These are phyloP conservation scores for Pseudomyrmex pallidus DNA, from an alignment of 1,140 invertebrate genomes.

Conservation along the genomic window DNA sequence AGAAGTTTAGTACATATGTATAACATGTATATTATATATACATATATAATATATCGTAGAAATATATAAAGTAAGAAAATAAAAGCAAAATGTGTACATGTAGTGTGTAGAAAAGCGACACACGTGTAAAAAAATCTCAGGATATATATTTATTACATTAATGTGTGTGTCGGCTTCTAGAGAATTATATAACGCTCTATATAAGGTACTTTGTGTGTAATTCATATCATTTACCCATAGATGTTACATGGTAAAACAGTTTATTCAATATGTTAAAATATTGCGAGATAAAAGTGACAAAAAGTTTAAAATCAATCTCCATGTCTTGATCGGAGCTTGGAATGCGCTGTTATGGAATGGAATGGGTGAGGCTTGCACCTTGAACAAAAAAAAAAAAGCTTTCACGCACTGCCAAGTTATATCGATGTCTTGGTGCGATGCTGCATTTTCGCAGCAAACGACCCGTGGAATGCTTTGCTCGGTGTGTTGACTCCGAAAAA, in stretches of 20 bases:
- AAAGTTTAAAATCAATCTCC: constrained; percentile 32
- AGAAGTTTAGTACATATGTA: constrained; percentile 8
- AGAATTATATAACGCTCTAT: neutral
- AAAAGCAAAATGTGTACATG: constrained; percentile 1
- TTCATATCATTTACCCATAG: no score
- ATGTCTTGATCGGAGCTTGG: constrained; percentile 69
- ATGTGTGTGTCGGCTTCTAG: constrained; percentile 1
- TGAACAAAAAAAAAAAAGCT: constrained; percentile 66
- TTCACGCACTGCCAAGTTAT: constrained; percentile 64
- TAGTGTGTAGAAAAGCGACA: no score
- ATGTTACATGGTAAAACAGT: no score
- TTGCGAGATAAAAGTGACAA: constrained; percentile 1
- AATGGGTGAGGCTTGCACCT: constrained; percentile 69
- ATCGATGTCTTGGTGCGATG: constrained; percentile 2
- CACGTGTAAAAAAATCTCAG: neutral
- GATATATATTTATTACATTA: constrained; percentile 17
- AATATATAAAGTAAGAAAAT: constrained; percentile 1
- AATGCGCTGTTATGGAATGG: constrained; percentile 71
- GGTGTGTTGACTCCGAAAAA: constrained; percentile 55
- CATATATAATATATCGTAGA: neutral
- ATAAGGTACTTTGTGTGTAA: no score
- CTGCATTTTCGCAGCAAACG: constrained; percentile 30
- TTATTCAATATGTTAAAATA: no score
- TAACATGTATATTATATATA: constrained; percentile 14
- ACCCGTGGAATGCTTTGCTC: constrained; percentile 63